Percentiles rank a stretch among this genome's conserved stretches.
Evolutionary conservation across 2,888 invertebrate genomes (phyloP).

Genomic region (Colostygia pectinataria): DNA sequence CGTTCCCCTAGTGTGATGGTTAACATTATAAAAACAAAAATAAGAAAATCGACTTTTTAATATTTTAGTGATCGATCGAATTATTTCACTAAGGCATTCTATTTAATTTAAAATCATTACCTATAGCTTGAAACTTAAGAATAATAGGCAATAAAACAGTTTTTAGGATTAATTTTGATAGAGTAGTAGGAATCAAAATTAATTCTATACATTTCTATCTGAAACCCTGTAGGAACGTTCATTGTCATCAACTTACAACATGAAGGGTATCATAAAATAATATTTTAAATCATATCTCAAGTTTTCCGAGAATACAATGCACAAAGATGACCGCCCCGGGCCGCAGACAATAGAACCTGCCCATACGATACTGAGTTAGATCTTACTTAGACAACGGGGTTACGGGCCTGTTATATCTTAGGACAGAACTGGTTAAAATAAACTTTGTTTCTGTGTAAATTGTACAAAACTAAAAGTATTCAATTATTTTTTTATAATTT

Average conservation of each 20-base stretch:
- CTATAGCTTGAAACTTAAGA: too few relatives aligned
- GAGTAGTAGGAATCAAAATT: too few relatives aligned
- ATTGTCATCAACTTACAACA: conserved; percentile 40
- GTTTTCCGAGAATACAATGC: conserved; percentile 26
- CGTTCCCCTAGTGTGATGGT: too few relatives aligned
- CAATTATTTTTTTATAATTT: too few relatives aligned
- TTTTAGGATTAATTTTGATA: too few relatives aligned
- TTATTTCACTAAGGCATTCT: too few relatives aligned
- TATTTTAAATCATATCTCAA: conserved; percentile 49
- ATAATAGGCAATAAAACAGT: too few relatives aligned
- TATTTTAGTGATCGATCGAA: too few relatives aligned
- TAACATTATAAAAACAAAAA: too few relatives aligned
- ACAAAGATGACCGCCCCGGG: conserved; percentile 24
- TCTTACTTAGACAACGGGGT: conserved; percentile 16
- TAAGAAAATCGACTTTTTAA: too few relatives aligned
- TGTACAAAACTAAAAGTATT: too few relatives aligned
- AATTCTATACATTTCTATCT: conserved; percentile 14
- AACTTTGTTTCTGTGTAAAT: not conserved
- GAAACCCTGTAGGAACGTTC: conserved; percentile 11
- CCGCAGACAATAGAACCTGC: conserved; percentile 17
- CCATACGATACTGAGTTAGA: conserved; percentile 19
- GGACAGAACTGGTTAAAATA: not conserved
- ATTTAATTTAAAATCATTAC: too few relatives aligned
- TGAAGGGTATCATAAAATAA: conserved; percentile 46
- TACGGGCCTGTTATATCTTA: conserved; percentile 8